Percentiles rank a stretch among this genome's conserved stretches.
phyloP scores from a whole-genome alignment of 1,140 invertebrate genomes.

The Cotesia chilonis region DNA sequence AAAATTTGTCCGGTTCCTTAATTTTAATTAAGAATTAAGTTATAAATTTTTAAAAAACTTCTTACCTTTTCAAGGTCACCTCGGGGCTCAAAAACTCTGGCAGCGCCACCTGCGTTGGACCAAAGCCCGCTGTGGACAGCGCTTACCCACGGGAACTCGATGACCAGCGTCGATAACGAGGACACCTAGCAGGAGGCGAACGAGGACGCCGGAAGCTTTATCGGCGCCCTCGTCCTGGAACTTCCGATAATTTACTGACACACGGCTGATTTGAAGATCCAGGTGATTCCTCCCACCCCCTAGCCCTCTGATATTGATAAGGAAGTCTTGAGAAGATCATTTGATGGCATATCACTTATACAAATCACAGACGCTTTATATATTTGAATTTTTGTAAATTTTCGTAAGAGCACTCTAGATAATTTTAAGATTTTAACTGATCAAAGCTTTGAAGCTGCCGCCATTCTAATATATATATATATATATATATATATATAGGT shows the following conservation, averaged over 20 bases:
- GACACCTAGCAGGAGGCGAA: slow-evolving; percentile 67
- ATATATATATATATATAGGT: too few relatives aligned
- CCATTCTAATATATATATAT: too few relatives aligned
- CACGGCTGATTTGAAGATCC: not conserved
- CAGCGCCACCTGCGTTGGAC: slow-evolving; percentile 57
- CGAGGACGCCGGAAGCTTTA: slow-evolving; percentile 60
- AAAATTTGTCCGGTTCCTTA: not conserved
- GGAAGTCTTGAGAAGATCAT: not conserved
- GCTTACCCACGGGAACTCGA: slow-evolving; percentile 70
- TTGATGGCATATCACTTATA: not conserved
- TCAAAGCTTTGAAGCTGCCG: too few relatives aligned
- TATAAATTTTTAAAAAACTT: not conserved
- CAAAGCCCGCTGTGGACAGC: slow-evolving; percentile 74
- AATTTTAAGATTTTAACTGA: too few relatives aligned
- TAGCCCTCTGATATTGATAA: not conserved
- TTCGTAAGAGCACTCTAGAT: too few relatives aligned
- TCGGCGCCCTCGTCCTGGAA: slow-evolving; percentile 69
- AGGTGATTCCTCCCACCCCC: slow-evolving; percentile 17
- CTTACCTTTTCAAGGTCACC: slow-evolving; percentile 51
- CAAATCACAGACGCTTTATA: not conserved
- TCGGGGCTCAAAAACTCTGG: slow-evolving; percentile 50
- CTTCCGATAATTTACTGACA: slow-evolving; percentile 65
- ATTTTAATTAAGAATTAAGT: not conserved
- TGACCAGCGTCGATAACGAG: slow-evolving; percentile 58
- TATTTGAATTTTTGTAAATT: slow-evolving; percentile 3